phyloP scores from a whole-genome alignment of 2,797 vertebrate genomes.

The Gila robusta region DNA sequence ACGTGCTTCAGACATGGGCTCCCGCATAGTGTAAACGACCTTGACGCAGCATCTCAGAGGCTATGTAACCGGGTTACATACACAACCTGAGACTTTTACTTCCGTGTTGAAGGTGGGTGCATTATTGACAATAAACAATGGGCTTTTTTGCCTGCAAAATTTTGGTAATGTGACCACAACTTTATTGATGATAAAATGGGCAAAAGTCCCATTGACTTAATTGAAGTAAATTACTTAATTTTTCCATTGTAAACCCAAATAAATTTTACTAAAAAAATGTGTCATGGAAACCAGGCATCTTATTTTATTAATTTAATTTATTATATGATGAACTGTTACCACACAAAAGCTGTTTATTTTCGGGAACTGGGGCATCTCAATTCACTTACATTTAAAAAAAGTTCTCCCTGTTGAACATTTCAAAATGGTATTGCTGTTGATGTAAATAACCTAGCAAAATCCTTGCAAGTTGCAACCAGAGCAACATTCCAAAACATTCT shows the following conservation, averaged over 20 bases:
- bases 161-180: neutral
- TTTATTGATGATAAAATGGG: neutral
- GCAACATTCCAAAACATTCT: neutral
- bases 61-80: too few species aligned
- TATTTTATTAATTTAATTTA: neutral
- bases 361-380: neutral
- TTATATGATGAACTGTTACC: neutral
- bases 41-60: too few species aligned
- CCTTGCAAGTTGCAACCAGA: neutral
- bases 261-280: neutral
- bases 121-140: neutral
- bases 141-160: neutral
- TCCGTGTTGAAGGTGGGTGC: too few species aligned
- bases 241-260: too few species aligned
- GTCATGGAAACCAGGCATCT: neutral
- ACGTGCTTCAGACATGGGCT: too few species aligned
- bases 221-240: too few species aligned
- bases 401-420: neutral
- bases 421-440: neutral
- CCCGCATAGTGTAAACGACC: too few species aligned
- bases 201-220: neutral
- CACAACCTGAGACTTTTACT: too few species aligned
- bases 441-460: neutral
- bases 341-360: neutral
- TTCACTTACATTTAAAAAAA: neutral